A percentile compares a stretch with the other conserved stretches of the same genome.
Evolutionary conservation across 1,140 invertebrate genomes (phyloP).

Genomic region (Teleogryllus occipitalis): DNA sequence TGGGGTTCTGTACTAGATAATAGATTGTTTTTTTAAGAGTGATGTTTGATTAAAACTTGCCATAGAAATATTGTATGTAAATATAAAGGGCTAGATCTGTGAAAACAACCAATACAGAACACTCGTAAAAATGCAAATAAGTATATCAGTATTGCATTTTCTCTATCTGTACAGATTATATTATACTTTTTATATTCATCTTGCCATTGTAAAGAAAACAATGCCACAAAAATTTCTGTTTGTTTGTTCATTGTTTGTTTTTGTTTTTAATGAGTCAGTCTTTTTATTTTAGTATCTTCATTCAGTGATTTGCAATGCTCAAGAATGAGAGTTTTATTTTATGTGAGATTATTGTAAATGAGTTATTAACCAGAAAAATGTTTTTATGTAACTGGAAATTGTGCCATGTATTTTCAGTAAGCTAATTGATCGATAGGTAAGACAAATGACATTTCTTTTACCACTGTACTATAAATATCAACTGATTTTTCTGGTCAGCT

Average conservation of each 20-base stretch:
- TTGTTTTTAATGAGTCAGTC: neutral
- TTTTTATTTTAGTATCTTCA: neutral
- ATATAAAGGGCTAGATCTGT: neutral
- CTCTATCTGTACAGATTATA: neutral
- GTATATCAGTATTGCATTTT: neutral
- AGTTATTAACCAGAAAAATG: neutral
- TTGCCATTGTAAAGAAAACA: neutral
- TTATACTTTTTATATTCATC: slow-evolving; percentile 2
- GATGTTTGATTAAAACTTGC: neutral
- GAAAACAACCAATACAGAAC: neutral
- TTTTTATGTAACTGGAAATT: neutral
- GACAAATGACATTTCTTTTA: neutral
- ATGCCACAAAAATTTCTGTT: neutral
- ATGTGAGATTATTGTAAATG: neutral
- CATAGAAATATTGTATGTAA: slow-evolving; percentile 1
- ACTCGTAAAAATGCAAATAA: neutral
- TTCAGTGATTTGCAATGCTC: neutral
- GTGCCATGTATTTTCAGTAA: neutral
- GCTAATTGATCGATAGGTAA: neutral
- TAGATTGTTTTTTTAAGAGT: slow-evolving; percentile 2
- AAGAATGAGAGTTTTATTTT: slow-evolving; percentile 6
- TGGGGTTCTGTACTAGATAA: neutral
- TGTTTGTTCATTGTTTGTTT: slow-evolving; percentile 2
- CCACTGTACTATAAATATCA: neutral
- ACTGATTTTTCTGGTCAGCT: too few species aligned